phyloP scores from a whole-genome alignment of 2,888 invertebrate species.

The Scaptomyza caliginosa region DNA sequence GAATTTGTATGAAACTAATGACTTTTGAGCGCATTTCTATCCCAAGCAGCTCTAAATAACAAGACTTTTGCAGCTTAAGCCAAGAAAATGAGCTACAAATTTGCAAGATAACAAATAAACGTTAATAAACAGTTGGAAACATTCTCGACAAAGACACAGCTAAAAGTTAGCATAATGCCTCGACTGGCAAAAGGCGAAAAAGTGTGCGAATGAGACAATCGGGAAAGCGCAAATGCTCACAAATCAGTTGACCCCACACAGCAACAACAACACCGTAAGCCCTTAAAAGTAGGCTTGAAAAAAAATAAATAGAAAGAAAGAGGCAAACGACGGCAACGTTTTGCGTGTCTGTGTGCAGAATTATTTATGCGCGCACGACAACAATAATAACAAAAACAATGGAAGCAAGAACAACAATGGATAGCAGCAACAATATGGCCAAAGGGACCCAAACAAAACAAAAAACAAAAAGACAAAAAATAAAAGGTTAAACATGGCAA shows the following conservation, averaged over 20 bases:
- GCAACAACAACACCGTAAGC: slow-evolving; percentile 6
- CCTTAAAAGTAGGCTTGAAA: slow-evolving; percentile 41
- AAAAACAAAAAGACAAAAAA: slow-evolving; percentile 7
- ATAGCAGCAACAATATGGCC: slow-evolving; percentile 63
- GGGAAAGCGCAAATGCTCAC: slow-evolving; percentile 24
- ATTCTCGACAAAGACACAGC: not conserved
- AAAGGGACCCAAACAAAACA: slow-evolving; percentile 13
- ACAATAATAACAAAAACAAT: slow-evolving; percentile 41
- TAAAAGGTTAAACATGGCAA: slow-evolving; percentile 67
- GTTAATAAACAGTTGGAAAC: slow-evolving; percentile 5
- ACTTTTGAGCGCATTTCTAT: not conserved
- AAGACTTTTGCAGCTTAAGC: not conserved
- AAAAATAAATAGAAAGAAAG: too few relatives aligned
- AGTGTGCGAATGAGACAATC: slow-evolving; percentile 6
- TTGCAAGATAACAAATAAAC: slow-evolving; percentile 2
- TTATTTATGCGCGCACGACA: slow-evolving; percentile 65
- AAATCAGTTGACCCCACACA: slow-evolving; percentile 43
- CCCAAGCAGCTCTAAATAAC: not conserved
- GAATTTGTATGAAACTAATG: slow-evolving; percentile 12
- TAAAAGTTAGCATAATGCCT: not conserved
- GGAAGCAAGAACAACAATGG: slow-evolving; percentile 34
- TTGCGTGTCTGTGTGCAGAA: slow-evolving; percentile 46
- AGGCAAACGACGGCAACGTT: slow-evolving; percentile 25
- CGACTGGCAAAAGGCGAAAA: not conserved
- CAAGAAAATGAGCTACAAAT: slow-evolving; percentile 8